These are phyloP conservation scores for Venturia canescens DNA, from an alignment of 1,140 invertebrate genomes.

Conservation along the genomic window DNA sequence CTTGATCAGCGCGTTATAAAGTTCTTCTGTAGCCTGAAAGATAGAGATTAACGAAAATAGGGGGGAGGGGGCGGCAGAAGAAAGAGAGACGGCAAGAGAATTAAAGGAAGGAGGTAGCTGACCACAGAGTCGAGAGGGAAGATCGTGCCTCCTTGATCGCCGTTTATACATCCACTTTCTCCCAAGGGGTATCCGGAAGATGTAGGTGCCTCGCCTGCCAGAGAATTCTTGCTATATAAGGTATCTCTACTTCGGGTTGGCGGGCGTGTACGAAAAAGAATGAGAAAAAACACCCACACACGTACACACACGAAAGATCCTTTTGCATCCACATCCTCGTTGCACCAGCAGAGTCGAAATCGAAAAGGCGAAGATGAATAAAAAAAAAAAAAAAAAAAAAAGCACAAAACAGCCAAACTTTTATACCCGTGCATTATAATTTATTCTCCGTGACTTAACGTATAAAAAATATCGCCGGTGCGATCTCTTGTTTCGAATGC, in stretches of 20 bases:
- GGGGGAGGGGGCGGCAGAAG: neutral
- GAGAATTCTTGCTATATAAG: conserved; percentile 1
- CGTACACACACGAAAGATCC: neutral
- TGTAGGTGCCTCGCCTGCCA: neutral
- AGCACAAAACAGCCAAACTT: neutral
- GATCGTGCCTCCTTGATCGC: conserved; percentile 37
- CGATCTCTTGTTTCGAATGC: conserved; percentile 23
- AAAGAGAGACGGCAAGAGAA: neutral
- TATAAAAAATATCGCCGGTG: conserved; percentile 23
- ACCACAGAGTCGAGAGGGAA: conserved; percentile 28
- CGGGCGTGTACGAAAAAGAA: conserved; percentile 2
- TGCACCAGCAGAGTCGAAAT: conserved; percentile 19
- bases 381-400: conserved; percentile 15
- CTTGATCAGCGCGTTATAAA: conserved; percentile 57
- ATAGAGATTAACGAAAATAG: neutral
- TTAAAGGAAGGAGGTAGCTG: conserved; percentile 17
- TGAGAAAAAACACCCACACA: neutral
- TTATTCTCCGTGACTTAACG: conserved; percentile 34
- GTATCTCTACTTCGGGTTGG: neutral
- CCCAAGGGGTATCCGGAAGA: conserved; percentile 22
- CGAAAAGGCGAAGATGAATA: neutral
- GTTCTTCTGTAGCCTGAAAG: neutral
- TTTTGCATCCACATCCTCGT: neutral
- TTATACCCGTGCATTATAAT: conserved; percentile 8
- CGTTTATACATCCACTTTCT: conserved; percentile 41